phyloP scores from a whole-genome alignment of 2,113 vertebrate genomes.

The Corythornis vintsioides region DNA sequence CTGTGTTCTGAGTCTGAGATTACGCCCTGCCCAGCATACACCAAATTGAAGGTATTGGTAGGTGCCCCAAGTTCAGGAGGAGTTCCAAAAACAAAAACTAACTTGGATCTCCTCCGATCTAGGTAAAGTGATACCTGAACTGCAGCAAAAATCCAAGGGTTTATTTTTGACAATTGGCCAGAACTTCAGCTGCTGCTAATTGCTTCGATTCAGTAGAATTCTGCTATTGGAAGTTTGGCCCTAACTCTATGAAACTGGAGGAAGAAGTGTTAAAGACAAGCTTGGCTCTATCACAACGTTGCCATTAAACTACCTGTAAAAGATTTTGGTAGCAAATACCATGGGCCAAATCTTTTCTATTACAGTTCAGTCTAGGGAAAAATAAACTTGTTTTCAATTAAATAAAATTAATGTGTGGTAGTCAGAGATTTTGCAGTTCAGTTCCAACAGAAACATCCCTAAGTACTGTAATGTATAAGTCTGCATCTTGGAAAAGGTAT shows the following conservation, averaged over 20 bases:
- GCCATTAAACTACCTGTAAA: constrained; percentile 22
- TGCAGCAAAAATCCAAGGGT: neutral
- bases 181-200: neutral
- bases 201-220: neutral
- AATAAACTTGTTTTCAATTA: constrained; percentile 14
- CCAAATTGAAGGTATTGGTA: neutral
- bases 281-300: constrained; percentile 1
- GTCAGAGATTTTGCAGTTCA: neutral
- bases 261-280: neutral
- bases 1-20: neutral
- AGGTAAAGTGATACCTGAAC: neutral
- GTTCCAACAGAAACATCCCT: constrained; percentile 48
- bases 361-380: neutral
- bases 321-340: neutral
- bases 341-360: neutral
- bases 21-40: neutral
- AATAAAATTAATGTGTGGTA: constrained; percentile 14
- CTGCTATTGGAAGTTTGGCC: neutral
- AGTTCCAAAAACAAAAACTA: neutral
- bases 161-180: neutral
- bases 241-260: neutral
- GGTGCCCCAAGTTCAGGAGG: neutral
- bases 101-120: neutral
- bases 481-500: neutral
- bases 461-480: neutral